Evolutionary conservation across 2,797 vertebrate species (phyloP).

Genomic region (Xiphophorus birchmanni): DNA sequence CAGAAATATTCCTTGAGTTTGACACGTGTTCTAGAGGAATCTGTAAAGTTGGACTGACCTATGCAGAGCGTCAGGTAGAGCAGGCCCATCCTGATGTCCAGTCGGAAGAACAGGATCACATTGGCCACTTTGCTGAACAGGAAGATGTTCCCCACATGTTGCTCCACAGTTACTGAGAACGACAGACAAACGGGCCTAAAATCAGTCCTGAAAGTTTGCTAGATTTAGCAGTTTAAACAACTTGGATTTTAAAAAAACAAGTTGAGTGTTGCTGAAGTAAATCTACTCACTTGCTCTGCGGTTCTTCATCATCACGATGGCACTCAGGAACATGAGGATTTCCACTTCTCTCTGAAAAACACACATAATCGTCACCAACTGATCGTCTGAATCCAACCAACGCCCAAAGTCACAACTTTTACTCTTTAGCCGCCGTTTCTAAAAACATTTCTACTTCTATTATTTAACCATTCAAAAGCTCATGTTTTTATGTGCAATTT

Average conservation of each 20-base stretch:
- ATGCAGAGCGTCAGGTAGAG: conserved; percentile 94
- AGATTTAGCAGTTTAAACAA: not conserved
- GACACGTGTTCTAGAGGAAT: not conserved
- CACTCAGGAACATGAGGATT: conserved; percentile 97
- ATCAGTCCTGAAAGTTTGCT: not conserved
- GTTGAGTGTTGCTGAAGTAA: not conserved
- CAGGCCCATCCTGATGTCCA: conserved; percentile 93
- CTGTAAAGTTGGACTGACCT: conserved; percentile 38
- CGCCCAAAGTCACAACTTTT: not conserved
- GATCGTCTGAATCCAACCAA: not conserved
- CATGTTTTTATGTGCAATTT: not conserved
- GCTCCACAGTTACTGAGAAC: conserved; percentile 90
- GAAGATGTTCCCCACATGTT: conserved; percentile 96
- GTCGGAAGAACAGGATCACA: conserved; percentile 93
- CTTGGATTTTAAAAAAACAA: not conserved
- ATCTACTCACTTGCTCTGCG: conserved; percentile 90
- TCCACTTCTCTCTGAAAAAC: conserved; percentile 92
- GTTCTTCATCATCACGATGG: conserved; percentile 99
- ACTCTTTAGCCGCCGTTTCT: not conserved
- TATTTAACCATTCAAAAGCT: not conserved
- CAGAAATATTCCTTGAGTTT: not conserved
- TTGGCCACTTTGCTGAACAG: conserved; percentile 98
- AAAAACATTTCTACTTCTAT: not conserved
- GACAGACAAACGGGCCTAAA: conserved; percentile 17
- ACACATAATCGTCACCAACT: conserved; percentile 10